Evolutionary conservation across 2,888 invertebrate genomes (phyloP).

Genomic region (Hypsopygia costalis): DNA sequence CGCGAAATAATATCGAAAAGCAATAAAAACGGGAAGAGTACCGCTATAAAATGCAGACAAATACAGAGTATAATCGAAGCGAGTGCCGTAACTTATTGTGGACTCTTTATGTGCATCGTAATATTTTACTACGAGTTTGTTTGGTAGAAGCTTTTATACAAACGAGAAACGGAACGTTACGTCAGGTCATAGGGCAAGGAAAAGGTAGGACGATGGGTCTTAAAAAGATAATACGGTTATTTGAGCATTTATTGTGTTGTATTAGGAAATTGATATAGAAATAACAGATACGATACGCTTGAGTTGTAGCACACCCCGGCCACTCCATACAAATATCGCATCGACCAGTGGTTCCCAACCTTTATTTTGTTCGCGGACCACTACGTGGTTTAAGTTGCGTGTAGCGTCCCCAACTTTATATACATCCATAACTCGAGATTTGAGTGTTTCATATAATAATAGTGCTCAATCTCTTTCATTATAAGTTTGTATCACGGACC

Average conservation of each 20-base stretch:
- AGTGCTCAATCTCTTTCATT: too few relatives aligned
- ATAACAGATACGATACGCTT: too few relatives aligned
- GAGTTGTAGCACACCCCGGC: too few relatives aligned
- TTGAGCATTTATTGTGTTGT: slow-evolving; percentile 3
- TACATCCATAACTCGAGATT: too few relatives aligned
- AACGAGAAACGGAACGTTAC: slow-evolving; percentile 16
- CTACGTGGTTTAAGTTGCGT: too few relatives aligned
- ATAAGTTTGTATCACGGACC: too few relatives aligned
- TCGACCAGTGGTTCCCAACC: too few relatives aligned
- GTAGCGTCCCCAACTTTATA: too few relatives aligned
- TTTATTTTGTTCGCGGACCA: too few relatives aligned
- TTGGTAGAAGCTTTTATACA: slow-evolving; percentile 56
- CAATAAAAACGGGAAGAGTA: slow-evolving; percentile 64
- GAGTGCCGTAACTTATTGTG: slow-evolving; percentile 70
- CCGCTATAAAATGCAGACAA: slow-evolving; percentile 76
- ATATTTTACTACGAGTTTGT: slow-evolving; percentile 71
- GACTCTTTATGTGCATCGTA: slow-evolving; percentile 68
- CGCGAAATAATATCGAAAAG: slow-evolving; percentile 77
- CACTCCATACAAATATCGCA: too few relatives aligned
- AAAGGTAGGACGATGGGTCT: not conserved
- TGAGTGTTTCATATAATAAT: too few relatives aligned
- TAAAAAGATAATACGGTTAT: not conserved
- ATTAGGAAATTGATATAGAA: too few relatives aligned
- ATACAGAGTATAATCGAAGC: slow-evolving; percentile 69
- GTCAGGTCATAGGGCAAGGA: not conserved